phyloP scores from a whole-genome alignment of 64 coral and sea anemone species.

The Anthopleura sola region DNA sequence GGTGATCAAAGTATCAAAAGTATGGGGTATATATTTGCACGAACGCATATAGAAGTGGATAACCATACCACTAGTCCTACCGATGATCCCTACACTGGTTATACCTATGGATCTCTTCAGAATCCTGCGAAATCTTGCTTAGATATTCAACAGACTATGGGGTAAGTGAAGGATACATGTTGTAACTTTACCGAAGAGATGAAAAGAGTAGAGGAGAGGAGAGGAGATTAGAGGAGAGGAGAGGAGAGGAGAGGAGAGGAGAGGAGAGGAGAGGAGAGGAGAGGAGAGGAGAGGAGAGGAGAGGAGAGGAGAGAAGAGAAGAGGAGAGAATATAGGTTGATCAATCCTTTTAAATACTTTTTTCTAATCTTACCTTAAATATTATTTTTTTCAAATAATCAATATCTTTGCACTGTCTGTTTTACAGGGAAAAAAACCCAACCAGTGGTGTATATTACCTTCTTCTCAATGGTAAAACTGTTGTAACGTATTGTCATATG shows the following conservation, averaged over 20 bases:
- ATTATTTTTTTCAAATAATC: too few species aligned
- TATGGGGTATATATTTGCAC: background rate
- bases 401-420: too few species aligned
- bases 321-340: too few species aligned
- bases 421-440: background rate
- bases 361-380: too few species aligned
- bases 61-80: background rate
- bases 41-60: background rate
- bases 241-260: too few species aligned
- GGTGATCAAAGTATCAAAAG: background rate
- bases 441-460: background rate
- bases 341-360: too few species aligned
- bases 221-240: too few species aligned
- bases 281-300: too few species aligned
- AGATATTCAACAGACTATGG: background rate
- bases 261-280: too few species aligned
- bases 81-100: background rate
- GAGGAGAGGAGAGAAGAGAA: too few species aligned
- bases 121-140: background rate
- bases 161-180: background rate
- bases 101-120: background rate
- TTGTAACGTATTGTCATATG: background rate
- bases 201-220: background rate
- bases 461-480: background rate
- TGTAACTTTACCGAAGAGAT: too few species aligned